Evolutionary conservation across 2,888 invertebrate species (phyloP).

Genomic region (Hydrotaea cyrtoneurina): DNA sequence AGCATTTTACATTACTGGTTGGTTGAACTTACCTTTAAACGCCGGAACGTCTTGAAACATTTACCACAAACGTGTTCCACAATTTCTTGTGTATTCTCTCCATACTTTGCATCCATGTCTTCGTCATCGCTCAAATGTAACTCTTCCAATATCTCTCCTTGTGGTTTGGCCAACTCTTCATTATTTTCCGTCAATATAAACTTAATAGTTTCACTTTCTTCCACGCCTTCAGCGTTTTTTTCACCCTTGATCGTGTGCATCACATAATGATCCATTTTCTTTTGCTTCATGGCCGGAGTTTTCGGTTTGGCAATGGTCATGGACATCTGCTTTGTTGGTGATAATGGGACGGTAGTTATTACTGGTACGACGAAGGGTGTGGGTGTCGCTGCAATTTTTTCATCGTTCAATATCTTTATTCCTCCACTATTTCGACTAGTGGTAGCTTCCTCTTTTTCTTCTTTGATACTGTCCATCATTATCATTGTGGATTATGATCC

Average conservation of each 20-base stretch:
- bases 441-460: background rate
- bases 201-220: constrained; percentile 73
- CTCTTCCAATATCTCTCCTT: constrained; percentile 69
- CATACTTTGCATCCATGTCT: constrained; percentile 67
- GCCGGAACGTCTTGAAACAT: constrained; percentile 78
- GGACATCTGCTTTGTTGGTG: constrained; percentile 68
- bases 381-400: constrained; percentile 55
- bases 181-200: constrained; percentile 74
- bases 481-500: constrained; percentile 15
- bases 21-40: constrained; percentile 74
- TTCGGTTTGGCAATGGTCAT: constrained; percentile 72
- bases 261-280: constrained; percentile 77
- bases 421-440: constrained; percentile 37
- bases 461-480: constrained; percentile 35
- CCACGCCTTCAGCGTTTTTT: constrained; percentile 71
- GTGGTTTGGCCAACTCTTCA: constrained; percentile 20
- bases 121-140: constrained; percentile 71
- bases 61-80: constrained; percentile 80
- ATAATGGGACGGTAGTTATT: constrained; percentile 59
- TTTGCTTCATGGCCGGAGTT: constrained; percentile 67
- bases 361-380: constrained; percentile 32
- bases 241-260: constrained; percentile 75
- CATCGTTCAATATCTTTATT: constrained; percentile 72
- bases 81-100: constrained; percentile 74
- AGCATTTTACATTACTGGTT: too few relatives aligned